Evolutionary conservation across 2,888 invertebrate genomes (phyloP), one percentile per base, ranked within the genome.

Genomic region (Nemoura dubitans): DNA sequence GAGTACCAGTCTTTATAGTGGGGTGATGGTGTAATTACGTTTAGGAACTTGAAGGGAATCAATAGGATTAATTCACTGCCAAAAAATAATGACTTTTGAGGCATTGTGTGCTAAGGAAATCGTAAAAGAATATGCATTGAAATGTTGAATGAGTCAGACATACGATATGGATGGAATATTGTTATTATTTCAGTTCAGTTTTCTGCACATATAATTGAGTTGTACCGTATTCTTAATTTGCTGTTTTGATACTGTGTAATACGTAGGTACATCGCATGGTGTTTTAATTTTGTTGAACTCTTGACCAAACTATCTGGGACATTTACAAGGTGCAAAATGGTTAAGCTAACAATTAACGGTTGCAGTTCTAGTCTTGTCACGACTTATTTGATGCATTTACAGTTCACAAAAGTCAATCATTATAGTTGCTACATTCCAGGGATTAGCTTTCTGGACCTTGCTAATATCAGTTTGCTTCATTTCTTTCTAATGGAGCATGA

Each of bases 31-130:
- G 28, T 28, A n/a, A n/a, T 76, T 21, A 84, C 1, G 84, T 42
- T 21, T 83, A 84, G 84, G 76, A 59, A 84, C 29, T 76, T 59
- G 25, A 26, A 76, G 83, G 25, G 42, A 84, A 76, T 30, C 84
- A 84, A 76, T 84, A 59, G 84, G 29, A 83, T 28, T 76, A 76
- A n/a, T 59, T 84, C 84, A 59, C 84, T 84, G 84, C 84, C 84
- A 84, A 76, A 42, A 84, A 59, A 83, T 43, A 36, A 2, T 5
- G 30, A 81, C 30, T 81, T 81, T 81, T 59, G 29, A 27, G 81
- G 81, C 81, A 81, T 21, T 21, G 29, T 81, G 27, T 59, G 36
- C 36, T 36, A 14, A 59, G 10, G 14, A 21, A 21, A 21, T 59
- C 14, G 25, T 30, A 28, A 28, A 81, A 78, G 81, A 30, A 27